A percentile compares a stretch with the other conserved stretches of the same genome.
Conservation (phyloP, 30 jellyfish, hydroid and myxozoan genomes). For the Pelagia noctiluca region DNA sequence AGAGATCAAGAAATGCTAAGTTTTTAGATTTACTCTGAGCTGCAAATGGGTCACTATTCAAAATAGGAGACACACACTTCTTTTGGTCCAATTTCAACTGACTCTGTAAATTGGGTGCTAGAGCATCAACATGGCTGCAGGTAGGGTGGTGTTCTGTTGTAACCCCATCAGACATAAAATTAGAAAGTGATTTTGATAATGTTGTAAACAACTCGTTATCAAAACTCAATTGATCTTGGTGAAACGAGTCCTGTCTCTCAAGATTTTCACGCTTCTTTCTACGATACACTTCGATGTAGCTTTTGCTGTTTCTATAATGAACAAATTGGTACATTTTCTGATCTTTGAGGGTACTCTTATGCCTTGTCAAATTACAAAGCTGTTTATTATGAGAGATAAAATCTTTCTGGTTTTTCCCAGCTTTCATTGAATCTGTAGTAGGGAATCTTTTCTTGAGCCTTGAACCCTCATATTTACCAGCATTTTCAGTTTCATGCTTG, state of each 20-base stretch:
- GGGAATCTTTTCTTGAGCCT: not conserved
- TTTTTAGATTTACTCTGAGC: not conserved
- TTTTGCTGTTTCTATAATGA: not conserved
- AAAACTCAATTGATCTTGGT: not conserved
- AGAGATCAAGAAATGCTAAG: not conserved
- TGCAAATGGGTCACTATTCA: not conserved
- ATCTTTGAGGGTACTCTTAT: not conserved
- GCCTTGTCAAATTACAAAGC: constrained; percentile 27
- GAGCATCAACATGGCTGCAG: not conserved
- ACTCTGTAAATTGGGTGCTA: not conserved
- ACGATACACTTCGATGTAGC: not conserved
- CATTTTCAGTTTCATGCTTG: not conserved
- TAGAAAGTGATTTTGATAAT: not conserved
- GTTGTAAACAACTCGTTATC: not conserved
- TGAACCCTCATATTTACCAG: not conserved
- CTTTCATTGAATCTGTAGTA: not conserved
- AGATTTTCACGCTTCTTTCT: not conserved
- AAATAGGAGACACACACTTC: not conserved
- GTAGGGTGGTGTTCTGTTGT: not conserved
- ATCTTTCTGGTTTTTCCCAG: constrained; percentile 15
- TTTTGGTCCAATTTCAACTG: not conserved
- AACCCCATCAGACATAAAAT: not conserved
- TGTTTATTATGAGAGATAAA: constrained; percentile 55
- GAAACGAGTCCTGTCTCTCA: not conserved
- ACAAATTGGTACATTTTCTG: not conserved